Base-by-base conservation (phyloP, 1,140 invertebrate species). In the Drosophila baimaii region DNA sequence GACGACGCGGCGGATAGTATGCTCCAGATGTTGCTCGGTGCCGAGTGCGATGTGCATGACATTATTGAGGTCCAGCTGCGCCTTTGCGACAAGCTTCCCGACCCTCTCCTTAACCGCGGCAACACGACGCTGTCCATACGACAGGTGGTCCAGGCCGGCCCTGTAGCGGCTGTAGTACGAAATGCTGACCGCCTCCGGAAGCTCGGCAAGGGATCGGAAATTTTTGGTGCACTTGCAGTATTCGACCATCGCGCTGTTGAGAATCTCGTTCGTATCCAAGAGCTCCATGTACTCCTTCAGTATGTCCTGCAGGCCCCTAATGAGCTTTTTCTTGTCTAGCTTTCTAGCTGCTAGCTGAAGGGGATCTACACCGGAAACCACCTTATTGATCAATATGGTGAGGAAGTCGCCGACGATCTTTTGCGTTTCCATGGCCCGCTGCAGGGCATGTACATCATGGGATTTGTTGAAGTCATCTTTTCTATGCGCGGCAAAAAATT, bases 21-120 rank as follows among this genome's bases (percentile, higher is more conserved):
- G 21, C 46, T 69, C 65, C 12, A 69, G 37, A 10, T 52, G 65
- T 7, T n/a, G 9, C 43, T 69, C 65, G 29, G 62, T 52, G 27
- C 61, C 29, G 10, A 6, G 5, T 6, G n/a, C 15, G 5, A 17
- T n/a, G 17, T 35, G 13, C 2, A 17, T 33, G 62, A 13, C 35
- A 12, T 35, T 29, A 7, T 8, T 0, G 10, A 69, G 46, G 5
- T 52, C 44, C n/a, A 66, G 8, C 1, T 33, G 23, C 1, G 65
- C 46, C 17, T 9, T 35, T 5, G 2, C 5, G 35, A 19, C n/a
- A 10, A 17, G 12, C 15, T 7, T 2, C 13, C 3, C 1, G 4
- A 6, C 10, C 15, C 27, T 21, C 0, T 2, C 2, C 46, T 23
- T 69, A 7, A 21, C 37, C 21, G 3, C 5, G 8, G 0, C 10